Evolutionary conservation across 2,113 vertebrate genomes (phyloP).

Genomic region (Bombycilla garrulus): DNA sequence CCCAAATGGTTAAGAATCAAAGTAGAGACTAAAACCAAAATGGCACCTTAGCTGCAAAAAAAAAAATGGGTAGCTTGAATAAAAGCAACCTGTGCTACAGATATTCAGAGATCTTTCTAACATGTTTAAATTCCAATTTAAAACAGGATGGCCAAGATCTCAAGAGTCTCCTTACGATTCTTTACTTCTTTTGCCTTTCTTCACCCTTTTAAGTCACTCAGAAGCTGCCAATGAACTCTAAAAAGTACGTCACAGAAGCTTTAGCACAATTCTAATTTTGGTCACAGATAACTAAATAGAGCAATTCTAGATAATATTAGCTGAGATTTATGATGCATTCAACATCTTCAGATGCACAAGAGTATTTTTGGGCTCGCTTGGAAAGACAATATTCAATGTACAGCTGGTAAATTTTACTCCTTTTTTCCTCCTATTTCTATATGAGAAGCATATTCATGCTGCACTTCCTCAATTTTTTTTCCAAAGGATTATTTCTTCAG

Average conservation of each 20-base stretch:
- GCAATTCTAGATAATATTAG: constrained; percentile 35
- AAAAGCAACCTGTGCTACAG: not conserved
- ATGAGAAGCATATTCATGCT: not conserved
- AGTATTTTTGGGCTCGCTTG: not conserved
- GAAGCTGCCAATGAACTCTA: not conserved
- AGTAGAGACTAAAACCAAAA: not conserved
- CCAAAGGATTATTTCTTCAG: not conserved
- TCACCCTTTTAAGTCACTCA: not conserved
- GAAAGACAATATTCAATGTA: not conserved
- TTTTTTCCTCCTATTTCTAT: not conserved
- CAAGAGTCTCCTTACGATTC: not conserved
- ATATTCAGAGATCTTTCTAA: not conserved
- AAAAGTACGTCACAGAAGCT: not conserved
- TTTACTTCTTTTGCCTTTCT: not conserved
- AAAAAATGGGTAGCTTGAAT: not conserved
- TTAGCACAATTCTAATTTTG: not conserved
- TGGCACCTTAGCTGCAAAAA: not conserved
- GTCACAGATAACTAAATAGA: constrained; percentile 9
- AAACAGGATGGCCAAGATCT: not conserved
- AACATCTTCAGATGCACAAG: not conserved
- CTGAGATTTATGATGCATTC: constrained; percentile 40
- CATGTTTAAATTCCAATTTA: not conserved
- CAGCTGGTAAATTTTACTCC: constrained; percentile 7
- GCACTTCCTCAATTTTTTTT: not conserved
- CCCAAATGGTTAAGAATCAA: not conserved